These are phyloP conservation scores for Oreochromis aureus DNA, from an alignment of 2,113 vertebrate genomes.

Conservation along the genomic window DNA sequence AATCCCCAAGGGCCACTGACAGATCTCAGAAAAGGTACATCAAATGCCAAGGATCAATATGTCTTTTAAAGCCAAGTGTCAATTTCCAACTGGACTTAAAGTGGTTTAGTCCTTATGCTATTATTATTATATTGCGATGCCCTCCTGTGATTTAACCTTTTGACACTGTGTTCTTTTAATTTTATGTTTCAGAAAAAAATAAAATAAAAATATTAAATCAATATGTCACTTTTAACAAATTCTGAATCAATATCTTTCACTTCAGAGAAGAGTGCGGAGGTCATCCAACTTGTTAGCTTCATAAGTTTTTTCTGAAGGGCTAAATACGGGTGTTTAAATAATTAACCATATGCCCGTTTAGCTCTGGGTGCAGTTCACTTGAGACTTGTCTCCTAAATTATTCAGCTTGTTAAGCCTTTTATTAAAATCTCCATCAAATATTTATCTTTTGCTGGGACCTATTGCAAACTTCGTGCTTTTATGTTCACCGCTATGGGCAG, in stretches of 20 bases:
- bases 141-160: neutral
- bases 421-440: slow-evolving; percentile 69
- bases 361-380: slow-evolving; percentile 50
- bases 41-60: neutral
- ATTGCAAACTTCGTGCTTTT: slow-evolving; percentile 27
- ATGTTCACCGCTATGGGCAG: slow-evolving; percentile 24
- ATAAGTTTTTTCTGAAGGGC: slow-evolving; percentile 36
- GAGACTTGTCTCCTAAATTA: slow-evolving; percentile 66
- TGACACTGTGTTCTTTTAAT: neutral
- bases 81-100: neutral
- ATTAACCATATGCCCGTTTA: slow-evolving; percentile 57
- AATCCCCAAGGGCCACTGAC: neutral
- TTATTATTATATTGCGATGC: neutral
- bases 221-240: neutral
- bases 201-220: neutral
- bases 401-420: slow-evolving; percentile 69
- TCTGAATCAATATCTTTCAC: neutral
- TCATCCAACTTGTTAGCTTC: slow-evolving; percentile 23
- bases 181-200: neutral
- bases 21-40: neutral
- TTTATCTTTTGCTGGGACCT: slow-evolving; percentile 54
- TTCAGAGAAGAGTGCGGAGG: neutral
- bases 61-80: neutral
- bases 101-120: neutral
- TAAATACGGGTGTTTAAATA: slow-evolving; percentile 50